Evolutionary conservation across 2,113 vertebrate genomes (phyloP).

Genomic region (Suricata suricatta): DNA sequence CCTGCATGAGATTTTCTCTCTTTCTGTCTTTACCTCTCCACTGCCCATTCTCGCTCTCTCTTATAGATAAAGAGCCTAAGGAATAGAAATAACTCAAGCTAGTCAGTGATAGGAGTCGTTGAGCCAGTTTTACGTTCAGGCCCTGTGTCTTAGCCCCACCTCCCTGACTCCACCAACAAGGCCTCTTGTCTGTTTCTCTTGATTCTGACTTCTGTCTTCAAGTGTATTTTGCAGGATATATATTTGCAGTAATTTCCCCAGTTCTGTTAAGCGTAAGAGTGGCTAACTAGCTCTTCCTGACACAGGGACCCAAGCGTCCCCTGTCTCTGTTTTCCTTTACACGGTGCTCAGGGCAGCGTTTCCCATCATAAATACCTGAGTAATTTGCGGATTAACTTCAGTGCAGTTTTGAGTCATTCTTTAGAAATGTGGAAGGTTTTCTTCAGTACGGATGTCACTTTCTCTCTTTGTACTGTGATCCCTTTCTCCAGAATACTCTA

Average conservation of each 20-base stretch:
- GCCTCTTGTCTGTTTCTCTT: not conserved
- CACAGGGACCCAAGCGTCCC: not conserved
- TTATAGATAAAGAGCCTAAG: not conserved
- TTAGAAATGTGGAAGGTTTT: not conserved
- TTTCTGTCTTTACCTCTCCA: too few relatives aligned
- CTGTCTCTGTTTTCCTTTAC: not conserved
- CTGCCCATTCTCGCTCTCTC: too few relatives aligned
- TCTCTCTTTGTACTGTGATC: not conserved
- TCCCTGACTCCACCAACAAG: fast-evolving
- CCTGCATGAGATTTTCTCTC: too few relatives aligned
- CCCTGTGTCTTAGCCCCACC: too few relatives aligned
- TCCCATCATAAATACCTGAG: too few relatives aligned
- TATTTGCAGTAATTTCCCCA: not conserved
- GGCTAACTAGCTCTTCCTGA: not conserved
- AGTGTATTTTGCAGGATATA: not conserved
- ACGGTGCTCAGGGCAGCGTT: not conserved
- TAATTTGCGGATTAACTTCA: not conserved
- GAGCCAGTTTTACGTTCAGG: too few relatives aligned
- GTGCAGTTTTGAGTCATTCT: not conserved
- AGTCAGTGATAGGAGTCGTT: too few relatives aligned
- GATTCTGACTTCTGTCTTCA: not conserved
- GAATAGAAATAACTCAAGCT: not conserved
- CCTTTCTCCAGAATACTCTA: not conserved
- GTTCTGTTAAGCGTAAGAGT: not conserved
- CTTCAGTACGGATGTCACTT: not conserved